Evolutionary conservation across 2,888 invertebrate genomes (phyloP), one percentile per base, ranked within the genome.

Genomic region (Campoletis raptor): DNA sequence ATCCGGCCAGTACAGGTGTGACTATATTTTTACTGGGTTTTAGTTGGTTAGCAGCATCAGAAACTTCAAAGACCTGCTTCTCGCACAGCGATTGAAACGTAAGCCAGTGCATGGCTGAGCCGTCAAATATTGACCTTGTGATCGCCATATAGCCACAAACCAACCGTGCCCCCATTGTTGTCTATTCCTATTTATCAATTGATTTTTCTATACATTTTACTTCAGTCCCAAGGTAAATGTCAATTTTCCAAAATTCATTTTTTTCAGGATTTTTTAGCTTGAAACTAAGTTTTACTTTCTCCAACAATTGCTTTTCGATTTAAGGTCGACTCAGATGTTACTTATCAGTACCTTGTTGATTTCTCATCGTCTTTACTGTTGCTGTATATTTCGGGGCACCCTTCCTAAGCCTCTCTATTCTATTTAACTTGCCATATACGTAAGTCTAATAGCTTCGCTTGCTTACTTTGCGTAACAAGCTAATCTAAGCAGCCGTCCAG

Each of bases 401-500:
- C 40, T 70, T 42, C 45, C 54, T 54, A 45, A 54, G 52, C 74
- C 76, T 73, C 74, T 69, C 64, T 76, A 70, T 81, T 78, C 69
- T 76, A 73, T 81, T 21, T 21, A 86, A 86, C 84, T 84, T 84
- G 42, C 18, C 70, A 54, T 74, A 42, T 57, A 45, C 42, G 72
- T 81, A 83, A 83, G 83, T 78, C 83, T 81, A 81, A 84, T 86
- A 83, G 86, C 81, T 74, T 69, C 81, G 84, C 86, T 84, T 86
- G 86, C 84, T 81, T 84, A 86, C 86, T 84, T 79, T 84, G 74
- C 61, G 64, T 81, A 86, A 87, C 87, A 84, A 87, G 84, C 83
- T 85, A 87, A 87, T 85, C 87, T 79, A 76, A 80, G 74, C 67
- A 67, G 52, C 76, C 69, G 81, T 77, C 64, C 67, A 69, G 37